Evolutionary conservation across 2,888 invertebrate species (phyloP), one percentile per base, ranked within the genome.

Genomic region (Synanthedon formicaeformis): DNA sequence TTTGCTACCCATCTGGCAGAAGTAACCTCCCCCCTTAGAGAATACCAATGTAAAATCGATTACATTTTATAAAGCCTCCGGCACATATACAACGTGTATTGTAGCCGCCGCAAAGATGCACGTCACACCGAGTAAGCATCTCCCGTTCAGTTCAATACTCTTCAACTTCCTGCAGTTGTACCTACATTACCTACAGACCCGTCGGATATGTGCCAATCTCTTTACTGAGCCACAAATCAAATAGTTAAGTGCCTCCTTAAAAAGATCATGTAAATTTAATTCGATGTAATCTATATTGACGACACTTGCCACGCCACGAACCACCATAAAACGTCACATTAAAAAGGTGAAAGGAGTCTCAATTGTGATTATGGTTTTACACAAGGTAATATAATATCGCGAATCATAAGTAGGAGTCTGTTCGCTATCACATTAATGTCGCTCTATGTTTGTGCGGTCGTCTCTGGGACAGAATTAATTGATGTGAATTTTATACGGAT

Each of bases 371-470:
- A 81, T 78, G 73, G 67, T 66, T 73, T 71, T 71, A 71, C 68
- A 73, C 63, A 65, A 64, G 66, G 68, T 69, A 75, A 73, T 75
- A 69, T 73, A 71, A 75, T 73, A 72, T 69, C 61, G 67, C 57
- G 52, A 34, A 52, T 40, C 16, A 60, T 59, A 64, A 60, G 67
- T 69, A 67, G 69, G 61, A 79, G 72, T 73, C 69, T 68, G 60
- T 72, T 73, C 53, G 65, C 70, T 72, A 75, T 77, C 73, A 73
- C 73, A 75, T 81, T 78, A 80, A 75, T 61, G 76, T 77, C 73
- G 58, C 52, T 52, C 45, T 2, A 13, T 11, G 45, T 45, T 45
- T 45, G 45, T 45, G 45, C 45, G 45, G 56, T 67, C 64, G 63
- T 67, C 62, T 62, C 63, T 40, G 40, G 48, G 40, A 48, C 51